Evolutionary conservation across 2,113 vertebrate species (phyloP), one percentile per base, ranked within the genome.

Genomic region (Diphyllodes magnificus): DNA sequence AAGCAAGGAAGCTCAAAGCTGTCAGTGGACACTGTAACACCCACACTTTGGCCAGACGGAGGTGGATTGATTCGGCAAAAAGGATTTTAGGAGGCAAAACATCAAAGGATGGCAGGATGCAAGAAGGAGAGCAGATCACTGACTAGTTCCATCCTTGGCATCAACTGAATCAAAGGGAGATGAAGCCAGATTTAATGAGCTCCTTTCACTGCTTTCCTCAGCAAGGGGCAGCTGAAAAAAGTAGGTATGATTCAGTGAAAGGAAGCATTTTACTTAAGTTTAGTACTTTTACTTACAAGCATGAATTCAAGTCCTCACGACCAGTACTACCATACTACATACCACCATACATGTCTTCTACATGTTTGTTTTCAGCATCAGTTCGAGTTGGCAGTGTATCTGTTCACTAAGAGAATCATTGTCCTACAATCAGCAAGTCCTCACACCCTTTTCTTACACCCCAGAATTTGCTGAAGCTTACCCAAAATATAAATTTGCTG

Each of bases 11-110:
- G 85, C 78, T 92, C 94, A 96, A 96, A 63, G 91, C 96, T 97
- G 97, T 96, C 97, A 96, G 87, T 93, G 96, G 92, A 96, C 72
- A 59, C 89, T 59, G 27, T 95, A 96, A 96, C 95, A 97, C 97
- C 96, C 92, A 86, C 93, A 93, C 91, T 97, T 97, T 85, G 93
- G 96, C 94, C 91, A 88, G 66, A 96, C 96, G 92, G 56, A 87
- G 85, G 70, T 27, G 49, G 82, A 91, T 14, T 90, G 79, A 96
- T 96, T 95, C 95, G 76, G 75, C 59, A 85, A 93, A 82, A 61
- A 69, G 33, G 80, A 76, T 75, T 96, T 94, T 25, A 56, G 66
- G 75, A 91, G 53, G 69, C 21, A 77, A 86, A 78, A 88, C 60
- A 82, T 63, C 88, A 78, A 86, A 97, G 89, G 45, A 57, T 14